phyloP scores from a whole-genome alignment of 2,797 vertebrate species.

The Sarcoramphus papa region DNA sequence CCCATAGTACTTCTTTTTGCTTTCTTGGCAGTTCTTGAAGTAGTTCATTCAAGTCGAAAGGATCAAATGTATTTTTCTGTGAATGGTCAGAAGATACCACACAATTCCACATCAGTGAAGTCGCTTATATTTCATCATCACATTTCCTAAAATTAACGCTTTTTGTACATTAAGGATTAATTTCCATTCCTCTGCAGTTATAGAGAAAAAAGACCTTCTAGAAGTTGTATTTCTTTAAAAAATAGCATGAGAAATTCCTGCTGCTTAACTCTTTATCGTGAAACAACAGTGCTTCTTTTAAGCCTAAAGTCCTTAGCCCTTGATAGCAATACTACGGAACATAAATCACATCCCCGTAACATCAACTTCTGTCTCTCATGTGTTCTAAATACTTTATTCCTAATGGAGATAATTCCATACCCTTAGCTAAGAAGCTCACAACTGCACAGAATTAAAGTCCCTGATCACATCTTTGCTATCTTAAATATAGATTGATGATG shows the following conservation, averaged over 20 bases:
- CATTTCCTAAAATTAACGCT: neutral
- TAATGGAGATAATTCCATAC: neutral
- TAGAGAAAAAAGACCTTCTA: neutral
- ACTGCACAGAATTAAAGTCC: neutral
- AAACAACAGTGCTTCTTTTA: neutral
- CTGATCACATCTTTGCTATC: neutral
- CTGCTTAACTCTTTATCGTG: neutral
- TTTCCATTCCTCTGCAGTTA: neutral
- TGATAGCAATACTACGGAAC: neutral
- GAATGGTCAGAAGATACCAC: neutral
- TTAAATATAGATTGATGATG: neutral
- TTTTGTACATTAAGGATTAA: neutral
- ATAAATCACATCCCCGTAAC: neutral
- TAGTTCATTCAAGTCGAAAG: constrained; percentile 86
- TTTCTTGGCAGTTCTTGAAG: constrained; percentile 86
- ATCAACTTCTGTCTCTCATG: neutral
- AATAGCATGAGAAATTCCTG: neutral
- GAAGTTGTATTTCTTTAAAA: neutral
- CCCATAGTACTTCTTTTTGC: constrained; percentile 86
- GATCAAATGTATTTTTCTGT: constrained; percentile 81
- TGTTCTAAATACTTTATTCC: neutral
- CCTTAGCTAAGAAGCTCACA: neutral
- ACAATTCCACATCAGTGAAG: neutral
- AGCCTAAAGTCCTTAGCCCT: neutral
- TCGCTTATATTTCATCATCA: neutral